Conservation (phyloP, 1,140 invertebrate genomes). For the Neodiprion pinetum region DNA sequence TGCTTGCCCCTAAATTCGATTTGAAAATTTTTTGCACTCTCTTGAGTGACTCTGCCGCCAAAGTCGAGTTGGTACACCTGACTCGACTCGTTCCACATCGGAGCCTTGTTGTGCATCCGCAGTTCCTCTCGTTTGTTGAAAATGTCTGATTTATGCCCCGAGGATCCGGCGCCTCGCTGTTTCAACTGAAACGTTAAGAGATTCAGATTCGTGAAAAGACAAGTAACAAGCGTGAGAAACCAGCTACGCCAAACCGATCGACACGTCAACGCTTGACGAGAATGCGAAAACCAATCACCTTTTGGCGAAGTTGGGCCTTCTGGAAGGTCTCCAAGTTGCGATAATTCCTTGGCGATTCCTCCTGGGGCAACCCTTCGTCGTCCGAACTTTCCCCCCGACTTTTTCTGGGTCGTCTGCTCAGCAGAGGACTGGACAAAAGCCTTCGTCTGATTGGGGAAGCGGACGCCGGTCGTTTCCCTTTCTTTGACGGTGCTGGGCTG, state of each 20-base stretch:
- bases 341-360: constrained; percentile 73
- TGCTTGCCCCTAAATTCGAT: constrained; percentile 97
- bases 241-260: too few relatives aligned
- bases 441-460: constrained; percentile 78
- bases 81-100: constrained; percentile 99
- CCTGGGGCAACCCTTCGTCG: constrained; percentile 76
- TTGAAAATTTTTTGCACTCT: constrained; percentile 99
- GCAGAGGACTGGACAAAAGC: constrained; percentile 80
- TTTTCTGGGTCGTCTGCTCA: constrained; percentile 77
- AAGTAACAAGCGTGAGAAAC: neutral
- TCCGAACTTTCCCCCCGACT: constrained; percentile 85
- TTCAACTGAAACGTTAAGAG: constrained; percentile 63
- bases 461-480: constrained; percentile 76
- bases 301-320: constrained; percentile 91
- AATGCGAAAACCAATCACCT: constrained; percentile 65
- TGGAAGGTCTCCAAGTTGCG: constrained; percentile 93
- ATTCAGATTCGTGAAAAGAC: constrained; percentile 11
- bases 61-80: constrained; percentile 99
- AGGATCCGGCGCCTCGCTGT: constrained; percentile 62
- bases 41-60: constrained; percentile 98
- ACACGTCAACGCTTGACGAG: too few relatives aligned
- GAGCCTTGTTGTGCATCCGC: constrained; percentile 98
- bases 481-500: constrained; percentile 75
- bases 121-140: constrained; percentile 74
- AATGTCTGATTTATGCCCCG: constrained; percentile 59